Base-by-base conservation (phyloP, 2,888 invertebrate genomes). In the Salticus scenicus region DNA sequence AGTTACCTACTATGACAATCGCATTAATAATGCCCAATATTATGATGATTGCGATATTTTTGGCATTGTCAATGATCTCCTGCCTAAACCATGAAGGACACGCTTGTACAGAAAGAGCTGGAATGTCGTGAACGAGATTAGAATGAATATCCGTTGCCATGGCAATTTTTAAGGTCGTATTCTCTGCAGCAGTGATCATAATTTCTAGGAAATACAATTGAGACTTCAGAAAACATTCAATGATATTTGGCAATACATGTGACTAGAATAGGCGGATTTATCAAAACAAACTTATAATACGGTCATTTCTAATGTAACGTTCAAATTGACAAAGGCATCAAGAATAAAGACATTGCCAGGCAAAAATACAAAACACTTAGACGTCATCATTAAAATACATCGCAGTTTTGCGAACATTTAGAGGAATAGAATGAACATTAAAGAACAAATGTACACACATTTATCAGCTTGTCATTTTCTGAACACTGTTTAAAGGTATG, bases 1-100 rank as follows among this genome's bases (percentile, higher is more conserved):
- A 95, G 93, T 98, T 98, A 76, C 98, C 98, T 82, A 95, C 94
- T 88, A 98, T 95, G 88, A 98, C 97, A 91, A 97, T 94, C 73
- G 97, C 94, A 92, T 96, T 96, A 91, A 98, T 95, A 89, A 96
- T 69, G 10, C 88, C 88, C 37, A 89, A 74, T 14, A 87, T 78
- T 14, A 89, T 77, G 14, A 89, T 86, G 17, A 86, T 81, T 0
- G 88, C 57, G 10, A 89, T 85, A 57, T 87, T 87, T 67, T 84
- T 85, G 70, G 88, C 88, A 77, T 88, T 87, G 10, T 87, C 76
- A 20, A 88, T 78, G 17, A 85, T 79, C 67, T 88, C 88, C 17
- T 57, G 64, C 17, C 69, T 31, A 47, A 82, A 82, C 87, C 81
- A 87, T 5, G 87, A 87, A 27, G 82, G 77, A 51, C 81, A 82